phyloP scores from a whole-genome alignment of 2,888 invertebrate species.

The Halictus quadricinctus region DNA sequence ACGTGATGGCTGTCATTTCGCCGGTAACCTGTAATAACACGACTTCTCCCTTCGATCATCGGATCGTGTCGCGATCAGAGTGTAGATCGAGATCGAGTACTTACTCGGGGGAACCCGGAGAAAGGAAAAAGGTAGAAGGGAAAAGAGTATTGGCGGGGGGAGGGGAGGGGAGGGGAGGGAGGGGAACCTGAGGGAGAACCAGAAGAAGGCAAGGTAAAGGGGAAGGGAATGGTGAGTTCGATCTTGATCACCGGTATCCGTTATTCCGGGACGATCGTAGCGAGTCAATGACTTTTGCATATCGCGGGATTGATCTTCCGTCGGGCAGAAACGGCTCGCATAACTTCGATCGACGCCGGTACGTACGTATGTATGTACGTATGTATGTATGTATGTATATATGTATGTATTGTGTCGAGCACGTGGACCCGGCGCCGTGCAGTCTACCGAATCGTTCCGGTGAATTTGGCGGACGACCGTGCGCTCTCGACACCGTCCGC shows the following conservation, averaged over 20 bases:
- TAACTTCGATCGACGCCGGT: slow-evolving; percentile 31
- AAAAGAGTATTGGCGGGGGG: neutral
- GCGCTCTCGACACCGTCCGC: neutral
- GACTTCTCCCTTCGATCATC: slow-evolving; percentile 46
- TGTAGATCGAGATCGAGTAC: slow-evolving; percentile 34
- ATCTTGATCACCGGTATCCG: slow-evolving; percentile 63
- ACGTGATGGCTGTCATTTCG: slow-evolving; percentile 62
- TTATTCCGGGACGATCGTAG: slow-evolving; percentile 63
- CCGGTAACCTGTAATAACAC: slow-evolving; percentile 59
- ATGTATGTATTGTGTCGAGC: neutral
- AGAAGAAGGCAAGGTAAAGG: neutral
- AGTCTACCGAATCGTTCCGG: slow-evolving; percentile 45
- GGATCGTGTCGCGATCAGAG: slow-evolving; percentile 56
- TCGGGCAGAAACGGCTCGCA: slow-evolving; percentile 11
- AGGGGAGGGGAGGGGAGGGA: neutral
- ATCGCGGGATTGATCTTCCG: slow-evolving; percentile 60
- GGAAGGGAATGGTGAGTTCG: slow-evolving; percentile 53
- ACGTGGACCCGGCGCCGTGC: slow-evolving; percentile 57
- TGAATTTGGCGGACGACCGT: slow-evolving; percentile 33
- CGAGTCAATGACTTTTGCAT: slow-evolving; percentile 68
- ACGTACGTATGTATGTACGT: too few relatives aligned
- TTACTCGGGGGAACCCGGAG: neutral
- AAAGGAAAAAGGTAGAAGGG: slow-evolving; percentile 11
- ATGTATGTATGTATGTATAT: too few relatives aligned
- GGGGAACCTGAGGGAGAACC: neutral